Conservation (phyloP, 1,140 invertebrate genomes). For the Belonocnema kinseyi region DNA sequence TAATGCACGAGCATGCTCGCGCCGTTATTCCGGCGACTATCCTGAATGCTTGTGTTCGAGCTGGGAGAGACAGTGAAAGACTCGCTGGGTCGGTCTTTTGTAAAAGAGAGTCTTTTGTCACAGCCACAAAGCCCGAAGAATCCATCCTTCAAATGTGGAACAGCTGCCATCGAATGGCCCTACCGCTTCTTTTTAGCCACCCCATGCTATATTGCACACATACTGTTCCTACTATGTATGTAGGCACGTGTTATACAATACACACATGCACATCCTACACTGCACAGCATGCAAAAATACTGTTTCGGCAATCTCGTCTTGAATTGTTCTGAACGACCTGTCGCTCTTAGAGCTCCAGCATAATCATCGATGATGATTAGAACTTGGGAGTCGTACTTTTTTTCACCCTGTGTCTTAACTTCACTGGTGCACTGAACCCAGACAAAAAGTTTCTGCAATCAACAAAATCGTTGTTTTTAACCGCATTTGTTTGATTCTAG, state of each 20-base stretch:
- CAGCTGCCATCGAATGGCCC: conserved; percentile 72
- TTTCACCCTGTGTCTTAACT: too few species aligned
- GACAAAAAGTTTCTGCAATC: too few species aligned
- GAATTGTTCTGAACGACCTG: background rate
- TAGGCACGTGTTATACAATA: background rate
- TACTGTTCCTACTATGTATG: background rate
- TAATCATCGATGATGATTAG: too few species aligned
- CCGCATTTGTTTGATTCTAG: too few species aligned
- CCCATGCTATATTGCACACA: conserved; percentile 38
- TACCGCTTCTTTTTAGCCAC: conserved; percentile 57
- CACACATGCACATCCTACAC: background rate
- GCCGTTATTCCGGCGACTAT: conserved; percentile 15
- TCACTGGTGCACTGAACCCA: too few species aligned
- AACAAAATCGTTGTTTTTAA: too few species aligned
- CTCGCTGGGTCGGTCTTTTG: conserved; percentile 63
- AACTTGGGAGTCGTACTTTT: too few species aligned
- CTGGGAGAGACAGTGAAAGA: conserved; percentile 44
- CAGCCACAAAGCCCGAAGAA: conserved; percentile 70
- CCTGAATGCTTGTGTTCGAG: conserved; percentile 41
- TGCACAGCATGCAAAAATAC: conserved; percentile 22
- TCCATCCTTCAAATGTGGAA: conserved; percentile 74
- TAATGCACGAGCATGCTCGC: conserved; percentile 7
- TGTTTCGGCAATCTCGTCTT: conserved; percentile 9
- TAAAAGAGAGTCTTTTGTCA: conserved; percentile 69
- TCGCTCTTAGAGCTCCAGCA: background rate